Conservation (phyloP, 2,888 invertebrate genomes). For the Xestia xanthographa region DNA sequence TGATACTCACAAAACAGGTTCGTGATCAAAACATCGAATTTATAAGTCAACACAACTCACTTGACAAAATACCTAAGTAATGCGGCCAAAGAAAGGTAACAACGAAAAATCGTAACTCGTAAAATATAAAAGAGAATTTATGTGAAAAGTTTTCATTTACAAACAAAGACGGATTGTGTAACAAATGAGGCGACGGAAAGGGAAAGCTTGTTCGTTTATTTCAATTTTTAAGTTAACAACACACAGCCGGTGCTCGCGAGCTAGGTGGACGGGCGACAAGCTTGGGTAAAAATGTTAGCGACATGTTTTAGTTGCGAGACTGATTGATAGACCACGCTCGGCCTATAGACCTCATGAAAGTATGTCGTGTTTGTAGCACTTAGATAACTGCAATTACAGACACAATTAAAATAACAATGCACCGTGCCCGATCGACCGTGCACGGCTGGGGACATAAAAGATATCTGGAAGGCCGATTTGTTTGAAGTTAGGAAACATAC, state of each 20-base stretch:
- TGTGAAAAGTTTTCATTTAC: slow-evolving; percentile 60
- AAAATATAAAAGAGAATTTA: slow-evolving; percentile 59
- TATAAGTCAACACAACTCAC: background rate
- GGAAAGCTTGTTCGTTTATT: slow-evolving; percentile 60
- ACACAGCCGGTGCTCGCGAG: slow-evolving; percentile 26
- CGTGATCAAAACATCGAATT: background rate
- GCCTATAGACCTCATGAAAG: background rate
- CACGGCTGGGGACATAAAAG: too few relatives aligned
- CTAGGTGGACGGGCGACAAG: background rate
- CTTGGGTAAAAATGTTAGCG: slow-evolving; percentile 19
- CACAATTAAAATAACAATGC: too few relatives aligned
- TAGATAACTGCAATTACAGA: too few relatives aligned
- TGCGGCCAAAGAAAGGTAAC: slow-evolving; percentile 39
- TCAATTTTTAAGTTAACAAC: slow-evolving; percentile 64
- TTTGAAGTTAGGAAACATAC: background rate
- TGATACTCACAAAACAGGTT: background rate
- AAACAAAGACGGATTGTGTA: slow-evolving; percentile 57
- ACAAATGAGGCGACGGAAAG: slow-evolving; percentile 57
- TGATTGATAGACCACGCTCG: slow-evolving; percentile 20
- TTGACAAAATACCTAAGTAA: slow-evolving; percentile 39
- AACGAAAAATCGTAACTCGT: slow-evolving; percentile 51
- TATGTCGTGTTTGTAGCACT: background rate
- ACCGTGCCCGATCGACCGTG: too few relatives aligned
- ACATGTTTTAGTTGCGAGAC: slow-evolving; percentile 23
- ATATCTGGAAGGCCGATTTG: too few relatives aligned